Evolutionary conservation across 1,140 invertebrate genomes (phyloP), one percentile per base, ranked within the genome.

Genomic region (Sycobia sp.): DNA sequence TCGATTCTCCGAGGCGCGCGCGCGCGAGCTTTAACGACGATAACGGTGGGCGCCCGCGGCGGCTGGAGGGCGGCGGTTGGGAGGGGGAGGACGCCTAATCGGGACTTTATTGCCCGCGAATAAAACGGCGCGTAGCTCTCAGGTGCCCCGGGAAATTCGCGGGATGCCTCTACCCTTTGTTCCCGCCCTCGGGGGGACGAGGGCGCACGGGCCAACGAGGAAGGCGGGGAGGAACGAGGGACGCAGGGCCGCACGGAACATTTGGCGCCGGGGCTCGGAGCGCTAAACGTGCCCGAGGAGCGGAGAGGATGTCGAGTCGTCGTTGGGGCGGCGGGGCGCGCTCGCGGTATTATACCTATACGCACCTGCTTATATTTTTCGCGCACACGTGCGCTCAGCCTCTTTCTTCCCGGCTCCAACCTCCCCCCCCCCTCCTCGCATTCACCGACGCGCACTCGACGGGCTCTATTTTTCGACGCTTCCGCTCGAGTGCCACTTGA

Each of bases 201-300:
- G 18, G 22, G 44, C 44, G 23, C 44, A n/a, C 16, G 39, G 16
- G 18, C 16, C 41, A 20, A 20, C 41, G 18, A 32, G 29, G 29
- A 32, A 32, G 29, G 5, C 29, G 29, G 5, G 29, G 29, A 11
- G 29, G 29, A 32, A 7, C 23, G 44, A 27, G 51, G 20, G 29
- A 34, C 38, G 29, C 11, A 32, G 4, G 11, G 5, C 29, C 11
- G 5, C 61, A 57, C 54, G 61, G 53, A 63, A 63, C 61, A 57
- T 63, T 63, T 57, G 57, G 29, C 53, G 53, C 53, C 51, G 49
- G 56, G 55, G 60, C 56, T 62, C n/a, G n/a, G n/a, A n/a, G n/a
- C n/a, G n/a, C n/a, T 62, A 41, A 55, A 46, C 43, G 60, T 14
- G 18, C 11, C 51, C 18, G 18, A 1, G 29, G 27, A 3, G n/a